Evolutionary conservation across 2,797 vertebrate species (phyloP).

Genomic region (Sebastes melanostomus): DNA sequence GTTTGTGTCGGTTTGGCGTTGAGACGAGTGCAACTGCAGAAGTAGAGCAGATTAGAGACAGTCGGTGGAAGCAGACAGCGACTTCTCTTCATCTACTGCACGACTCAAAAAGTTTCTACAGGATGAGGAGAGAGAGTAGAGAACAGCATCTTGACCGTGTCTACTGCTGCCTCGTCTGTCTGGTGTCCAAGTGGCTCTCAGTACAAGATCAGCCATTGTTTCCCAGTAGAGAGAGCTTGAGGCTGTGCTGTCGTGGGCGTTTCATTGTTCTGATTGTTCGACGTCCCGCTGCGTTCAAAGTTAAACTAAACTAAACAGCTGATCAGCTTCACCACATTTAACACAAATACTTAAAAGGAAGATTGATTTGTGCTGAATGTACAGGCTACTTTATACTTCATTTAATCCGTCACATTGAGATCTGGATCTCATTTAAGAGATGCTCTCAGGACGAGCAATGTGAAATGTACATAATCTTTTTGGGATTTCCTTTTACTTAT

Average conservation of each 20-base stretch:
- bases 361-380: neutral
- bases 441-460: neutral
- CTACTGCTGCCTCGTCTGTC: no score
- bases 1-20: neutral
- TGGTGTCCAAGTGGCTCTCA: no score
- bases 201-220: no score
- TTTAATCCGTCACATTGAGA: neutral
- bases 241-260: no score
- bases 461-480: neutral
- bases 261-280: no score
- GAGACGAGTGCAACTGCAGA: neutral
- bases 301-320: neutral
- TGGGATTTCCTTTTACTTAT: neutral
- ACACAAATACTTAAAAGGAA: neutral
- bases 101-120: no score
- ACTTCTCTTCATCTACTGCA: neutral
- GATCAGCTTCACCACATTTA: neutral
- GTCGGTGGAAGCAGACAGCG: neutral
- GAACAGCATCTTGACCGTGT: no score
- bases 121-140: no score
- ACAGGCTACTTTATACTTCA: neutral
- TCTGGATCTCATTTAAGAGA: no score
- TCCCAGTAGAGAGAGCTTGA: no score
- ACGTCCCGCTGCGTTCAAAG: no score
- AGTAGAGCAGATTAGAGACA: neutral